A percentile compares a stretch with the other conserved stretches of the same genome.
Evolutionary conservation across 1,140 invertebrate species (phyloP).

Genomic region (Monomorium pharaonis): DNA sequence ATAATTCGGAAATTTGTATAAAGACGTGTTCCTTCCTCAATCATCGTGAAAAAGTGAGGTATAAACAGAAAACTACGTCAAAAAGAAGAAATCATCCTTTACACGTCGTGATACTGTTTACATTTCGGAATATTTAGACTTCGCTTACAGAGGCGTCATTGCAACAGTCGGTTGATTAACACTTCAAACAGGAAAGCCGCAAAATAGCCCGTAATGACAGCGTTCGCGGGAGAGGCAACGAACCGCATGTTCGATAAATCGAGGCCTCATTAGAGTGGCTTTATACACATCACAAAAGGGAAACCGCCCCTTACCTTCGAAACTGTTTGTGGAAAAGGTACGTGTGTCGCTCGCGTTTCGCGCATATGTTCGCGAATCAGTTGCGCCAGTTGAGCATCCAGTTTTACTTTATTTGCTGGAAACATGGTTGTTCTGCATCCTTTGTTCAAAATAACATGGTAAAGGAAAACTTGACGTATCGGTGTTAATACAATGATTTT

Average conservation of each 20-base stretch:
- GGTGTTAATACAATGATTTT: background rate
- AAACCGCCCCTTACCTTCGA: conserved; percentile 22
- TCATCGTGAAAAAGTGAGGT: background rate
- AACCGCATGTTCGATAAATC: conserved; percentile 69
- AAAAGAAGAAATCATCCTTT: conserved; percentile 19
- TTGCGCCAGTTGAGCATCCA: background rate
- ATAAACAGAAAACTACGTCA: background rate
- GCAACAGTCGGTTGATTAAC: conserved; percentile 70
- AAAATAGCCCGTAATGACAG: conserved; percentile 74
- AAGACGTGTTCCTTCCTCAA: too few relatives aligned
- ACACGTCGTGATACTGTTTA: conserved; percentile 59
- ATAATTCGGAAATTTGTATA: background rate
- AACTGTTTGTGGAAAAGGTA: conserved; percentile 22
- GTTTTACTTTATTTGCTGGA: background rate
- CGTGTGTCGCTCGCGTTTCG: background rate
- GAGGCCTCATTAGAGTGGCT: conserved; percentile 64
- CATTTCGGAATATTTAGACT: conserved; percentile 70
- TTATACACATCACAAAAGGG: conserved; percentile 45
- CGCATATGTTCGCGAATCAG: background rate
- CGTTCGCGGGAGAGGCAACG: conserved; percentile 56
- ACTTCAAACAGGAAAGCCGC: conserved; percentile 74
- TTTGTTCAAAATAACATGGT: background rate
- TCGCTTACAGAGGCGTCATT: conserved; percentile 62
- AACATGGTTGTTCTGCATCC: background rate
- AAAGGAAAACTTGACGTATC: background rate